phyloP scores from a whole-genome alignment of 1,140 invertebrate genomes.

The Holotrichia oblita region DNA sequence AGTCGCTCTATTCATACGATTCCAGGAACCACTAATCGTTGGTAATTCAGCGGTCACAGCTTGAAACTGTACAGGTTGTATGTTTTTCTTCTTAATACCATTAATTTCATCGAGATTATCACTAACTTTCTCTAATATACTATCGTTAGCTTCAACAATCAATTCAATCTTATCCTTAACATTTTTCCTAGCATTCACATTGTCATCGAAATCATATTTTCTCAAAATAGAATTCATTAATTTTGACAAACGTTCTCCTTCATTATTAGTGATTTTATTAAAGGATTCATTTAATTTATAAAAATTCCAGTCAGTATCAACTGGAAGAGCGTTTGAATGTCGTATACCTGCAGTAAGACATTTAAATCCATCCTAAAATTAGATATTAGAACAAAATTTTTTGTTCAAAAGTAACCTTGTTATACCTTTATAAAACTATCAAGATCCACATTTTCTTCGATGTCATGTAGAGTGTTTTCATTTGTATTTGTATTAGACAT shows the following conservation, averaged over 20 bases:
- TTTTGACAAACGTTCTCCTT: slow-evolving; percentile 66
- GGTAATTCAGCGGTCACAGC: slow-evolving; percentile 56
- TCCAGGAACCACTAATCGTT: slow-evolving; percentile 57
- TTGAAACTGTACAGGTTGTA: slow-evolving; percentile 63
- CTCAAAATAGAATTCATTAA: slow-evolving; percentile 68
- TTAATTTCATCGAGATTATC: slow-evolving; percentile 76
- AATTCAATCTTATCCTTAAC: slow-evolving; percentile 79
- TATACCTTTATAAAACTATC: slow-evolving; percentile 14
- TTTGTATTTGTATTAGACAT: background rate
- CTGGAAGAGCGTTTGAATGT: slow-evolving; percentile 73
- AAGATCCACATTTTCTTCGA: background rate
- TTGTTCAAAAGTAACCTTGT: background rate
- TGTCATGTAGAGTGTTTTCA: background rate
- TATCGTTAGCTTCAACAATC: slow-evolving; percentile 80
- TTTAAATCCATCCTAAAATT: slow-evolving; percentile 64
- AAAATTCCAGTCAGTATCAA: slow-evolving; percentile 73
- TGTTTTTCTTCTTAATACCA: slow-evolving; percentile 69
- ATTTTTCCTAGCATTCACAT: slow-evolving; percentile 65
- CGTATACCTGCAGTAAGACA: slow-evolving; percentile 72
- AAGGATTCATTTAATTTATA: slow-evolving; percentile 78
- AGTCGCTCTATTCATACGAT: slow-evolving; percentile 60
- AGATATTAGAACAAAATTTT: background rate
- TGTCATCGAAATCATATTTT: slow-evolving; percentile 68
- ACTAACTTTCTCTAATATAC: slow-evolving; percentile 82
- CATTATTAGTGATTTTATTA: slow-evolving; percentile 67